Evolutionary conservation across 2,113 vertebrate genomes (phyloP).

Genomic region (Dascyllus trimaculatus): DNA sequence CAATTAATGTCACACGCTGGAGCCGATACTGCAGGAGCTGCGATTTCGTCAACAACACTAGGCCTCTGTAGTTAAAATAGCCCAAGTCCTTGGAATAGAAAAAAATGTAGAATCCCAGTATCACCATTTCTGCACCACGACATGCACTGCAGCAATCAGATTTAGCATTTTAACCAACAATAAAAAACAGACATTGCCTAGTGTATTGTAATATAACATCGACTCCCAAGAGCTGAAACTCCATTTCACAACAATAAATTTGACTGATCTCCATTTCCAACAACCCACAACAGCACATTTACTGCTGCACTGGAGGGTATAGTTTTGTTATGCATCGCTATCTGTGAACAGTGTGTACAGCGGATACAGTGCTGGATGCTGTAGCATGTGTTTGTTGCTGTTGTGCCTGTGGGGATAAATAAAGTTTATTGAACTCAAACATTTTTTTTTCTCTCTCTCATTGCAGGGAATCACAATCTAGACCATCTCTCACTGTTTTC

Average conservation of each 20-base stretch:
- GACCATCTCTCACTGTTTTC: not conserved
- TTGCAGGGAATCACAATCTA: not conserved
- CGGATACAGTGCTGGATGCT: slow-evolving; percentile 4
- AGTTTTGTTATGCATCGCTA: slow-evolving; percentile 20
- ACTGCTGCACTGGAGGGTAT: slow-evolving; percentile 34
- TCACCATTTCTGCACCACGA: not conserved
- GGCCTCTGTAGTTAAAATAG: not conserved
- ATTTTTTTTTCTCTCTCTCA: slow-evolving; percentile 12
- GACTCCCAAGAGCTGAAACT: slow-evolving; percentile 29
- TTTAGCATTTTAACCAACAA: slow-evolving; percentile 28
- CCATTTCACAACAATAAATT: slow-evolving; percentile 41
- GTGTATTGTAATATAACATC: slow-evolving; percentile 18
- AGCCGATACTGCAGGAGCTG: not conserved
- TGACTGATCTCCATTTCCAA: slow-evolving; percentile 29
- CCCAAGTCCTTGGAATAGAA: not conserved
- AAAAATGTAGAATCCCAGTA: not conserved
- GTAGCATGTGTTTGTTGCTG: slow-evolving; percentile 24
- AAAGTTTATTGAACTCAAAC: slow-evolving; percentile 42
- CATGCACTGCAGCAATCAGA: not conserved
- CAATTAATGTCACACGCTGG: not conserved
- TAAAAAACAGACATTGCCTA: slow-evolving; percentile 16
- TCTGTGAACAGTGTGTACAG: slow-evolving; percentile 23
- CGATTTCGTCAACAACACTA: slow-evolving; percentile 5
- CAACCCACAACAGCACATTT: slow-evolving; percentile 28
- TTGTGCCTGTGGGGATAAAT: slow-evolving; percentile 30